Percentiles rank a stretch among this genome's conserved stretches.
Evolutionary conservation across 2,113 vertebrate genomes (phyloP).

Genomic region (zebrafish (Danio rerio)): GRCz12tu NC_133185.1:4589001-4589500

Average conservation of each 20-base stretch:
- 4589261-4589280: background rate
- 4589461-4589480: background rate
- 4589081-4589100: slow-evolving; percentile 30
- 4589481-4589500: too few relatives aligned
- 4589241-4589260: background rate
- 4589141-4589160: background rate
- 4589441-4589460: background rate
- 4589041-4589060: slow-evolving; percentile 1
- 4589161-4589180: background rate
- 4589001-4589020: slow-evolving; percentile 9
- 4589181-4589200: background rate
- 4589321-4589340: background rate
- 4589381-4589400: background rate
- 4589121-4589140: background rate
- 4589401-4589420: background rate
- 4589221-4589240: background rate
- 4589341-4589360: background rate
- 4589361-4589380: background rate
- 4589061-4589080: slow-evolving; percentile 6
- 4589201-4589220: slow-evolving; percentile 13
- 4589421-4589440: background rate
- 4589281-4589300: background rate
- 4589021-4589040: slow-evolving; percentile 24
- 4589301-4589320: background rate
- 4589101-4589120: background rate